Evolutionary conservation across 2,888 invertebrate genomes (phyloP), one percentile per base, ranked within the genome.

Genomic region (Trilocha varians): DNA sequence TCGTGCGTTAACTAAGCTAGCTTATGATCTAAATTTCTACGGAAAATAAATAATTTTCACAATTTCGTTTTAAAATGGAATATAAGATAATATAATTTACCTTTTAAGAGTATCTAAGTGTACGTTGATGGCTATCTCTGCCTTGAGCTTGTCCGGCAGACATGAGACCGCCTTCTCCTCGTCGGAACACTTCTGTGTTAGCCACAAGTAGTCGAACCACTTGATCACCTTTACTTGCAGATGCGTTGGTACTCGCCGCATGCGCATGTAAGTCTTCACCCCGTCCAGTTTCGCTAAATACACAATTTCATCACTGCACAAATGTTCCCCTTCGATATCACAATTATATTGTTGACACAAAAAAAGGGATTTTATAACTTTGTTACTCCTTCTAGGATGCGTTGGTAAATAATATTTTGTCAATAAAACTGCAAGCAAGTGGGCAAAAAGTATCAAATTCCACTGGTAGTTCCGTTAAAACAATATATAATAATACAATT

Each of bases 151-250:
- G 87, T 98, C 98, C 83, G 97, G 97, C 69, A 97, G 90, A 87
- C 96, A 97, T 69, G 95, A 95, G 60, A 97, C 96, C 44, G 96
- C 96, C 78, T 93, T 93, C 78, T 98, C 98, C 78, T 99, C 98
- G 76, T 98, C 97, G 16, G 97, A 97, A 73, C 97, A 97, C 87
- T 98, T 98, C 87, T 99, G 98, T 55, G 97, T 97, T 67, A 98
- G 91, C 98, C 99, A 99, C 66, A 98, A 89, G 82, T 99, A 98
- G 88, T 99, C 98, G 86, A 98, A 99, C 98, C 98, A 99, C 83
- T 97, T 97, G 85, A 99, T 98, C 43, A 87, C 98, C 83, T 98
- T 97, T 66, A 97, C 95, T 82, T 99, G 98, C 47, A 99, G 89
- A 79, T 96, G 94, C 61, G 92, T 93, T 34, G 98, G 98, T 53